Evolutionary conservation across 2,888 invertebrate species (phyloP).

Genomic region (Caenorhabditis macrosperma): DNA sequence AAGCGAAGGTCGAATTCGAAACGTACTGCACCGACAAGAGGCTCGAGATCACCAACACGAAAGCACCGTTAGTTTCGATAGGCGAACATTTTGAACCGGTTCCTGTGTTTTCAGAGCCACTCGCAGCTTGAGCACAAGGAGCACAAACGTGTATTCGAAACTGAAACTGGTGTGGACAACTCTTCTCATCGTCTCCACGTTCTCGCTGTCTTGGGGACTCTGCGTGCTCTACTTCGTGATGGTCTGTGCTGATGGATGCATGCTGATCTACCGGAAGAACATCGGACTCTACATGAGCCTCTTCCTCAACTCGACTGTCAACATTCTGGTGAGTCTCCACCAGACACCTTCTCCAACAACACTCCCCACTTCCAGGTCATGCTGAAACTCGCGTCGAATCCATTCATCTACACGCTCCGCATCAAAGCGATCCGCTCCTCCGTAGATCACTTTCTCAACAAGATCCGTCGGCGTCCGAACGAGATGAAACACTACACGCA

Average conservation of each 20-base stretch:
- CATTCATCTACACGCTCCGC: constrained; percentile 78
- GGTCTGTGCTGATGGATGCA: constrained; percentile 75
- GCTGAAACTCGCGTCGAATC: constrained; percentile 77
- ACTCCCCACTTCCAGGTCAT: constrained; percentile 77
- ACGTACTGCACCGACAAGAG: constrained; percentile 55
- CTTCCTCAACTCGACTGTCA: constrained; percentile 72
- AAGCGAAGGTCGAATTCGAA: constrained; percentile 77
- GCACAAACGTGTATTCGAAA: constrained; percentile 67
- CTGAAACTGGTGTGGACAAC: constrained; percentile 78
- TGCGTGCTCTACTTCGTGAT: constrained; percentile 77
- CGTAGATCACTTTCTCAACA: constrained; percentile 65
- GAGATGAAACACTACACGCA: constrained; percentile 35
- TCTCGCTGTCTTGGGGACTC: constrained; percentile 77
- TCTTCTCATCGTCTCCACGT: constrained; percentile 75
- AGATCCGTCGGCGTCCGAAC: constrained; percentile 35
- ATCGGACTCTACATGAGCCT: constrained; percentile 72
- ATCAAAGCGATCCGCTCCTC: constrained; percentile 75
- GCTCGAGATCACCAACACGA: constrained; percentile 11
- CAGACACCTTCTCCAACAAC: background rate
- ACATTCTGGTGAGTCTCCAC: constrained; percentile 70
- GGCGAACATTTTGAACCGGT: background rate
- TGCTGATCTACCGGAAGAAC: constrained; percentile 69
- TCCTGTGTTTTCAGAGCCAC: constrained; percentile 18
- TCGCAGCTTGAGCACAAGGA: constrained; percentile 48
- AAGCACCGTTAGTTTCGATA: constrained; percentile 25